phyloP scores from a whole-genome alignment of 2,797 vertebrate species.

The Thalassophryne amazonica region DNA sequence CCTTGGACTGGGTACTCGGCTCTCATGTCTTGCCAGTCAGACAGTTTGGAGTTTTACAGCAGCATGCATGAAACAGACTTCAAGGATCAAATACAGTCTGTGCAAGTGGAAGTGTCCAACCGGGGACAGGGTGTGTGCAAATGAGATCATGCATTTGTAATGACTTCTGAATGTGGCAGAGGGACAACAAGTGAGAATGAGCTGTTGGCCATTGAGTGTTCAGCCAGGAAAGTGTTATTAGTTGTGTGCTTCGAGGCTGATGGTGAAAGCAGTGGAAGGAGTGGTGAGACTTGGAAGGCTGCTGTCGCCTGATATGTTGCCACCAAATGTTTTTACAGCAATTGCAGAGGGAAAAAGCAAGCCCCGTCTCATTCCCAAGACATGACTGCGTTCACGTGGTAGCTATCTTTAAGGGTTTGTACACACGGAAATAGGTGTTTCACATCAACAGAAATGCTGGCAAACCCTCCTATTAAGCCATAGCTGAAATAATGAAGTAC shows the following conservation, averaged over 20 bases:
- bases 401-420: too few relatives aligned
- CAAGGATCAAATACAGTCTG: constrained; percentile 49
- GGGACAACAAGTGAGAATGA: constrained; percentile 15
- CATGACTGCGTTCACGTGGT: too few relatives aligned
- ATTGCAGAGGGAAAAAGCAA: constrained; percentile 18
- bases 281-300: constrained; percentile 54
- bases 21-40: constrained; percentile 42
- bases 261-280: constrained; percentile 64
- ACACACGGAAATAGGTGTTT: too few relatives aligned
- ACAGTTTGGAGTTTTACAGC: constrained; percentile 59
- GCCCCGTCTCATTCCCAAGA: neutral
- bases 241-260: constrained; percentile 44
- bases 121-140: constrained; percentile 43
- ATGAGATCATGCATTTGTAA: constrained; percentile 47
- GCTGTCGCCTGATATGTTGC: constrained; percentile 49
- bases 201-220: constrained; percentile 25
- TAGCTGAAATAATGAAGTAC: too few relatives aligned
- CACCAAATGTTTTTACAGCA: constrained; percentile 39
- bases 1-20: constrained; percentile 26
- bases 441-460: too few relatives aligned
- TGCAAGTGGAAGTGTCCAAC: constrained; percentile 41
- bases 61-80: constrained; percentile 67
- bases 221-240: constrained; percentile 55
- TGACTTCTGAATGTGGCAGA: constrained; percentile 15
- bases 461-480: too few relatives aligned